A percentile compares a stretch with the other conserved stretches of the same genome.
Conservation (phyloP, 2,113 vertebrate genomes). For the Elgaria multicarinata region DNA sequence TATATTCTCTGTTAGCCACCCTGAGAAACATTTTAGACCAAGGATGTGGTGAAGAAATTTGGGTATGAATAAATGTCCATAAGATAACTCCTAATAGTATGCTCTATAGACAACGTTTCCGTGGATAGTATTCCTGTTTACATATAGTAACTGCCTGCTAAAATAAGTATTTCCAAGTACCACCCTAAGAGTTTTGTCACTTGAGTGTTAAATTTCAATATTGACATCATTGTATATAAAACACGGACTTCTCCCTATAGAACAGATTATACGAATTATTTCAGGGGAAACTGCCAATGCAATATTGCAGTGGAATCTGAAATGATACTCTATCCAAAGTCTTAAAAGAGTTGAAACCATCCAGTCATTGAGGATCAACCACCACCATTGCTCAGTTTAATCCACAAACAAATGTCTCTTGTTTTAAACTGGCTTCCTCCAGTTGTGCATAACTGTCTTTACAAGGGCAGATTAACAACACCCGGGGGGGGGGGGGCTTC, state of each 20-base stretch:
- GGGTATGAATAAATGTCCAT: not conserved
- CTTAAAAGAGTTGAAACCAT: constrained; percentile 56
- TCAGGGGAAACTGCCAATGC: constrained; percentile 55
- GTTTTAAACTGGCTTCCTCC: no score
- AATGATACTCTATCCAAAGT: constrained; percentile 12
- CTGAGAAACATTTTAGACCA: not conserved
- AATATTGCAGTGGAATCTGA: constrained; percentile 47
- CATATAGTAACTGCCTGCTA: constrained; percentile 7
- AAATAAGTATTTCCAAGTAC: not conserved
- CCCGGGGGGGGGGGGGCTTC: not conserved
- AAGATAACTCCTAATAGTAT: not conserved
- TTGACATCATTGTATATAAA: constrained; percentile 27
- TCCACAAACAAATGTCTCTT: constrained; percentile 59
- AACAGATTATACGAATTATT: constrained; percentile 30
- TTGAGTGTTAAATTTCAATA: not conserved
- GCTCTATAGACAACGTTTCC: not conserved
- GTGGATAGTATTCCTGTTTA: constrained; percentile 12
- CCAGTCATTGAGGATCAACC: constrained; percentile 43
- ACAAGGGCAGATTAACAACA: not conserved
- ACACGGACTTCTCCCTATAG: constrained; percentile 43
- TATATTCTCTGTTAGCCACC: not conserved
- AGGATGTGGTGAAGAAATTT: not conserved
- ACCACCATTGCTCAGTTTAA: constrained; percentile 32
- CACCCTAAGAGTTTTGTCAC: constrained; percentile 25
- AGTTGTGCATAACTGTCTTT: no score